phyloP scores from a whole-genome alignment of 2,113 vertebrate genomes.

The Sarotherodon lohbergeri region DNA sequence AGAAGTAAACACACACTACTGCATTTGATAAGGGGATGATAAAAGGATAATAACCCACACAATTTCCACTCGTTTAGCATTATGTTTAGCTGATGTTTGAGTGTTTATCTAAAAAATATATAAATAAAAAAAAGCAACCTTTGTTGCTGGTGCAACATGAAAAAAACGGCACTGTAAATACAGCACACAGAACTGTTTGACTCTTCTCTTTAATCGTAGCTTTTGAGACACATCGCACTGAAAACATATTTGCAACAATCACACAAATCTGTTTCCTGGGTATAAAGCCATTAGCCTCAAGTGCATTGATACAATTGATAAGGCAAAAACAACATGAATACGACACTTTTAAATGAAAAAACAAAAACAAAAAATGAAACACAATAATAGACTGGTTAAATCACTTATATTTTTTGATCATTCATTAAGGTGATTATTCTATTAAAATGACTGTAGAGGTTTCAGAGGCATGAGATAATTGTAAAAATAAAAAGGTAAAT shows the following conservation, averaged over 20 bases:
- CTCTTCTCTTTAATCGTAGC: background rate
- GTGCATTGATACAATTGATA: background rate
- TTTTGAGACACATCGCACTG: background rate
- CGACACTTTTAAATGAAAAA: rapidly evolving
- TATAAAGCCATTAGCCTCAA: background rate
- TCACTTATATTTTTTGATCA: background rate
- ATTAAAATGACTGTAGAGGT: background rate
- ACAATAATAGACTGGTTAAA: background rate
- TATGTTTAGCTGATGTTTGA: background rate
- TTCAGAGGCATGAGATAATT: rapidly evolving
- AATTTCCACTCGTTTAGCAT: background rate
- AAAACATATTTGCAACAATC: background rate
- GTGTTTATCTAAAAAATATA: background rate
- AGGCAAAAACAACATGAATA: rapidly evolving
- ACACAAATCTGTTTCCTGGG: background rate
- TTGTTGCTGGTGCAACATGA: background rate
- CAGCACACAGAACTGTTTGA: background rate
- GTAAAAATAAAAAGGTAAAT: background rate
- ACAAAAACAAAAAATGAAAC: background rate
- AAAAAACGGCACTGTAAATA: background rate
- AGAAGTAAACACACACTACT: background rate
- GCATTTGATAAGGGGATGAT: constrained; percentile 11
- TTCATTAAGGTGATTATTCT: rapidly evolving
- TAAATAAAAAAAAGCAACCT: background rate
- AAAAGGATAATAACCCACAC: constrained; percentile 19